Evolutionary conservation across 1,140 invertebrate species (phyloP).

Genomic region (Aphelenchoides avenae): DNA sequence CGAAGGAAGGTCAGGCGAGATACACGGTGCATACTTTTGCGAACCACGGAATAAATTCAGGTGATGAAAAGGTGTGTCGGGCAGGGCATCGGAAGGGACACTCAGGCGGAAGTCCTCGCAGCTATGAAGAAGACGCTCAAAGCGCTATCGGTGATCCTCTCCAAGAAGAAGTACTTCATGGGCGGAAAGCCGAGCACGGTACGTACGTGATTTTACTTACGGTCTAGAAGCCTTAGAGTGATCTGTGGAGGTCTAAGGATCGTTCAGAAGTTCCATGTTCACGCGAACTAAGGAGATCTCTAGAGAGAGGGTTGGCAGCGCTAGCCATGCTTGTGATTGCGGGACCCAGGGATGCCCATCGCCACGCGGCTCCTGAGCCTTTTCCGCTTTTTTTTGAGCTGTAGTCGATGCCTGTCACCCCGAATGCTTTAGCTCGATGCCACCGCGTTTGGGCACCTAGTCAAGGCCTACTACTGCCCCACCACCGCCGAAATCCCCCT

Average conservation of each 20-base stretch:
- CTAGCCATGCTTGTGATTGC: too few relatives aligned
- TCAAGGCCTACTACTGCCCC: slow-evolving; percentile 35
- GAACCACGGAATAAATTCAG: slow-evolving; percentile 12
- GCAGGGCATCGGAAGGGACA: slow-evolving; percentile 79
- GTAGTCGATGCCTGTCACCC: too few relatives aligned
- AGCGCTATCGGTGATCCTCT: slow-evolving; percentile 79
- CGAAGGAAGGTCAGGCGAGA: slow-evolving; percentile 17
- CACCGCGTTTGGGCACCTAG: slow-evolving; percentile 43
- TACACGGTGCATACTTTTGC: not conserved
- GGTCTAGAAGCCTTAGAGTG: too few relatives aligned
- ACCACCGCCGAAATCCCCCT: slow-evolving; percentile 30
- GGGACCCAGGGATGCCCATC: too few relatives aligned
- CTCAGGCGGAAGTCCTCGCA: slow-evolving; percentile 79
- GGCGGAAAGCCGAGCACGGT: slow-evolving; percentile 80
- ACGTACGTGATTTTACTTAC: too few relatives aligned
- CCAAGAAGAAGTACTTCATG: slow-evolving; percentile 87
- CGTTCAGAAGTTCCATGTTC: too few relatives aligned
- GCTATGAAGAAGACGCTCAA: slow-evolving; percentile 83
- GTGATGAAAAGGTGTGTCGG: slow-evolving; percentile 14
- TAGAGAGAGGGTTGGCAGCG: too few relatives aligned
- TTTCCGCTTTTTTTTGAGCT: not conserved
- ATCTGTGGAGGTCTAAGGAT: too few relatives aligned
- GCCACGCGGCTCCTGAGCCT: not conserved
- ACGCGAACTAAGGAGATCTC: too few relatives aligned
- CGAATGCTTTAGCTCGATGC: slow-evolving; percentile 47